Evolutionary conservation across 2,888 invertebrate species (phyloP), one percentile per base, ranked within the genome.

Genomic region (Escarpia spicata): DNA sequence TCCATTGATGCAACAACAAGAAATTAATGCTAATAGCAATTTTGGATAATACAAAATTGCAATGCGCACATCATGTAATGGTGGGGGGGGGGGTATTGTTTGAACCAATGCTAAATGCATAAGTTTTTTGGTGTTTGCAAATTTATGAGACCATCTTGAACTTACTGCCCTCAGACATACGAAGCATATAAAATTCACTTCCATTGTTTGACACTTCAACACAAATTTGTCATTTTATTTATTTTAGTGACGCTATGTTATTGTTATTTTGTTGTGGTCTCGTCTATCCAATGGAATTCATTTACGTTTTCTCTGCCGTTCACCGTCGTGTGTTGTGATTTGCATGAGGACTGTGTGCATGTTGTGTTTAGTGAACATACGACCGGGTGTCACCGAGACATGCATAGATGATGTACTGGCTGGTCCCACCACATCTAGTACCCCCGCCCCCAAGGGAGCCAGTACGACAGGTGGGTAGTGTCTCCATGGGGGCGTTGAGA

Each of bases 361-460:
- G 75, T n/a, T 75, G 26, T 75, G 75, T 75, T 75, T 75, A 75
- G 75, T n/a, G n/a, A 75, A 75, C 75, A 26, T 75, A 26, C 75
- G 75, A n/a, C 75, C 75, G 3, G 75, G 75, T 26, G 75, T 75
- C 75, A 75, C 75, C 4, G 75, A 75, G 75, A 75, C 75, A 26
- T 75, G 75, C n/a, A 75, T 75, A 75, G 75, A 75, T 26, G 75
- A 75, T 26, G 26, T 75, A 75, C 2, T 75, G n/a, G 19, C 75
- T 26, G 19, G 75, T n/a, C 75, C 75, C 19, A 75, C 75, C 75
- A 75, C 75, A 26, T 75, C 75, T n/a, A 75, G 75, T 75, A 75
- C 75, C 75, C 75, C 75, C 75, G 75, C 75, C 75, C 75, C 75
- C 26, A 75, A n/a, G 75, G 26, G n/a, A 75, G 75, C 75, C 75